phyloP scores from a whole-genome alignment of 2,888 invertebrate genomes.

The Plagodis pulveraria region DNA sequence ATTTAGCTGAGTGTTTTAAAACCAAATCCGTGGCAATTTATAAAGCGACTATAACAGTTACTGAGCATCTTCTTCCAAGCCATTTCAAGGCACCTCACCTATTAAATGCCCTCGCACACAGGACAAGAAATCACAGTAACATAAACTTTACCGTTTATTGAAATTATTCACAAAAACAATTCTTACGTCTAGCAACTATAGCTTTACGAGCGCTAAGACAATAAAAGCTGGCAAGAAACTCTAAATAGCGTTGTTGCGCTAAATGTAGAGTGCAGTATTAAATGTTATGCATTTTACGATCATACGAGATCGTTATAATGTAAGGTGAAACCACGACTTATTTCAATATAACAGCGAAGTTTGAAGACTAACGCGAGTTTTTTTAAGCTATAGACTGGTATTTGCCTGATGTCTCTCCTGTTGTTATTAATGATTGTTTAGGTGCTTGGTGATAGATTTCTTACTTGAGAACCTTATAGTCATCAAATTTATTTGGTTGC shows the following conservation, averaged over 20 bases:
- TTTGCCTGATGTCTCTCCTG: too few species aligned
- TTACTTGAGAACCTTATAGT: too few species aligned
- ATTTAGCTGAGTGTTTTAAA: too few species aligned
- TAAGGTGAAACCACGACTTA: conserved; percentile 1
- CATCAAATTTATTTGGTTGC: too few species aligned
- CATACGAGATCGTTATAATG: conserved; percentile 12
- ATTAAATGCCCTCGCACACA: conserved; percentile 5
- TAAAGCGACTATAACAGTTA: too few species aligned
- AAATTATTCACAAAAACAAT: conserved; percentile 31
- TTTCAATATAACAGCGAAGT: background rate
- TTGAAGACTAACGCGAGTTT: too few species aligned
- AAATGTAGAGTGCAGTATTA: conserved; percentile 29
- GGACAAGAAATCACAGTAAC: conserved; percentile 18
- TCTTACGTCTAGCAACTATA: conserved; percentile 25
- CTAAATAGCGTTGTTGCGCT: conserved; percentile 23
- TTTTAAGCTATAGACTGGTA: too few species aligned
- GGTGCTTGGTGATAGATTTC: too few species aligned
- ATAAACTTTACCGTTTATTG: conserved; percentile 25
- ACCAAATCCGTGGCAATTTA: too few species aligned
- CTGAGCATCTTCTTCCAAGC: too few species aligned
- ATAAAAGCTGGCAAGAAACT: conserved; percentile 26
- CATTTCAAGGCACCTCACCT: background rate
- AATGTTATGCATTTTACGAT: conserved; percentile 21
- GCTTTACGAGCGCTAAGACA: conserved; percentile 30
- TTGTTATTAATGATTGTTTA: too few species aligned